A percentile compares a stretch with the other conserved stretches of the same genome.
phyloP scores from a whole-genome alignment of 2,888 invertebrate species.

The Drosophila cyrtoloma region DNA sequence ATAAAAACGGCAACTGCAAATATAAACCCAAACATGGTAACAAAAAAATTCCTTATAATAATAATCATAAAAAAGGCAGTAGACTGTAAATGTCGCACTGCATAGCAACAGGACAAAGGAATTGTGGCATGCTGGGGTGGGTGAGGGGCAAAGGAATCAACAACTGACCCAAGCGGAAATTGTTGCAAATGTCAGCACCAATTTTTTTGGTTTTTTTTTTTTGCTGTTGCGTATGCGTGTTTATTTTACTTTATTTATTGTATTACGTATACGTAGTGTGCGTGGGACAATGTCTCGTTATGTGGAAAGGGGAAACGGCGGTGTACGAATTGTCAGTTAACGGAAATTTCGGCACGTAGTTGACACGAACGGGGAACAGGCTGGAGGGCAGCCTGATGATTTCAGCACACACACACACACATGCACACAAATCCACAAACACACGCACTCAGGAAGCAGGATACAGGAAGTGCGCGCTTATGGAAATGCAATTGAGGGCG shows the following conservation, averaged over 20 bases:
- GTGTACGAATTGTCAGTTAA: conserved; percentile 45
- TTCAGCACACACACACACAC: conserved; percentile 40
- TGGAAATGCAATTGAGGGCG: conserved; percentile 59
- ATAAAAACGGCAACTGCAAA: conserved; percentile 11
- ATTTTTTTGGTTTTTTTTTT: conserved; percentile 31
- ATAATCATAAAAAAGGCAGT: conserved; percentile 71
- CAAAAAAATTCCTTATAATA: conserved; percentile 56
- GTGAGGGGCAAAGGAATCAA: conserved; percentile 33
- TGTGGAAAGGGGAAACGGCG: not conserved
- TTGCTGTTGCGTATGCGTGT: conserved; percentile 43
- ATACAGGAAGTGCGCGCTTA: conserved; percentile 53
- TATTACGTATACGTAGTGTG: conserved; percentile 43
- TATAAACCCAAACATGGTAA: conserved; percentile 8
- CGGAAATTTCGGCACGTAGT: conserved; percentile 64
- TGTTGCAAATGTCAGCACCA: conserved; percentile 77
- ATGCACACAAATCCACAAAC: conserved; percentile 36
- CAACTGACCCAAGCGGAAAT: conserved; percentile 77
- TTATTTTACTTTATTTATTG: conserved; percentile 50
- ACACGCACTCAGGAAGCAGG: conserved; percentile 43
- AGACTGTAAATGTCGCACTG: conserved; percentile 46
- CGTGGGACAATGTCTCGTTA: conserved; percentile 27
- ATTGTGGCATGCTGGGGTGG: not conserved
- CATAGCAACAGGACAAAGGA: conserved; percentile 34
- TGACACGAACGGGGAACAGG: conserved; percentile 34
- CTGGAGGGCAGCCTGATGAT: conserved; percentile 44